phyloP scores from a whole-genome alignment of 2,888 invertebrate genomes.

The Xestia rhomboidea region DNA sequence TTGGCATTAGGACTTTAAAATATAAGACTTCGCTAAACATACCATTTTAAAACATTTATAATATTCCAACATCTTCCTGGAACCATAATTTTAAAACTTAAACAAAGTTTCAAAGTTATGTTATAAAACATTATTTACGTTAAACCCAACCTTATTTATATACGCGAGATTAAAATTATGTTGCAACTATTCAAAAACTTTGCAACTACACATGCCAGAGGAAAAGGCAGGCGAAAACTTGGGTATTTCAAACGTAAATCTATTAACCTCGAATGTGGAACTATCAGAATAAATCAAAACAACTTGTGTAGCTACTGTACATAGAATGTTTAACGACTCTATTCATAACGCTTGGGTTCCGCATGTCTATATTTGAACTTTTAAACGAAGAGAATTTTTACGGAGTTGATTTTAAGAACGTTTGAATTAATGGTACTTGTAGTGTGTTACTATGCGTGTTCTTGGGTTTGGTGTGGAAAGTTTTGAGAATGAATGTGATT shows the following conservation, averaged over 20 bases:
- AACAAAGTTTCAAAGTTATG: slow-evolving; percentile 26
- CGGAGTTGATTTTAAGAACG: not conserved
- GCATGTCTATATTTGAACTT: slow-evolving; percentile 52
- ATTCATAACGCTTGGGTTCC: slow-evolving; percentile 63
- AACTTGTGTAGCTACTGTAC: slow-evolving; percentile 51
- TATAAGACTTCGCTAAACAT: not conserved
- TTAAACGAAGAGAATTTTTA: slow-evolving; percentile 20
- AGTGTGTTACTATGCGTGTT: not conserved
- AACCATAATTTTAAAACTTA: slow-evolving; percentile 31
- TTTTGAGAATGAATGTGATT: too few relatives aligned
- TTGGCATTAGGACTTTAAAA: not conserved
- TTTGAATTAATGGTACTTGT: slow-evolving; percentile 25
- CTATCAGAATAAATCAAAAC: slow-evolving; percentile 72
- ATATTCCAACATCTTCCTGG: not conserved
- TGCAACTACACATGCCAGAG: slow-evolving; percentile 32
- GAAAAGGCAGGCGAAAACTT: slow-evolving; percentile 47
- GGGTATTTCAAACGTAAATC: slow-evolving; percentile 56
- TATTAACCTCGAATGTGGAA: slow-evolving; percentile 64
- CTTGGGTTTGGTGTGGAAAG: not conserved
- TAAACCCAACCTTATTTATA: slow-evolving; percentile 34
- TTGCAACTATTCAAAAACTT: slow-evolving; percentile 39
- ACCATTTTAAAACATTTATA: slow-evolving; percentile 2
- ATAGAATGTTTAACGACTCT: slow-evolving; percentile 65
- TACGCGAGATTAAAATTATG: slow-evolving; percentile 35
- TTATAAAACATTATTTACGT: slow-evolving; percentile 24